Base-by-base conservation (phyloP, 2,797 vertebrate species). In the Notolepis coatsorum region DNA sequence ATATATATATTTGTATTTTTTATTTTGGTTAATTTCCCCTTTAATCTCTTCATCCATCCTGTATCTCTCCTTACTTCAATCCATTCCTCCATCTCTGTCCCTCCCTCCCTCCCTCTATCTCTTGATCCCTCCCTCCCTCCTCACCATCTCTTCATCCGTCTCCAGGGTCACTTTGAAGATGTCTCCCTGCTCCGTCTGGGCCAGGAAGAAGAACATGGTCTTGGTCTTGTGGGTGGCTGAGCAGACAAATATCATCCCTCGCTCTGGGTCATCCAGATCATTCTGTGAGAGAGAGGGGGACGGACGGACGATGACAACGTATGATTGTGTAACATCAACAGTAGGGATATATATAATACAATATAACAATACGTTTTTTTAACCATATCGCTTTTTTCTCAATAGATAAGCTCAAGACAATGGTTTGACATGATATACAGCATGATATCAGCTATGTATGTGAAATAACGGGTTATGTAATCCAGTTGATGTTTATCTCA, bases 201-300 rank as follows among this genome's bases (percentile, higher is more conserved):
- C 96, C 88, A 99, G 86, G 89, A 99, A 99, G 86, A 99, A 99
- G 89, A 99, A 99, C 98, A 99, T 99, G 23, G 97, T 97, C 78
- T 99, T 99, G 87, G 98, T 99, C 89, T 99, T 99, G 90, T 99
- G 98, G 1, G 98, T 99, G 28, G 98, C 98, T 52, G 97, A 98
- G 85, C 98, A 99, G 71, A 99, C 98, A 72, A 99, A 99, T 80
- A 99, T 97, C 98, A 99, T 99, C 64, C 97, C 98, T 41, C 97
- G 93, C 84, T 99, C 98, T 0, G 97, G 97, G 79, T 99, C 98
- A 61, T 99, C 98, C 84, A 99, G 88, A 80, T 99, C 98, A 63
- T 99, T 99, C 98, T 99, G 83, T 35, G 39, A 42, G 31, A 21
- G 0, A 28, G 3, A 33, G 4, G 24, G 15, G n/a, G n/a, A n/a